A percentile compares a stretch with the other conserved stretches of the same genome.
Conservation (phyloP, 2,113 vertebrate species). For the Oryzias celebensis region DNA sequence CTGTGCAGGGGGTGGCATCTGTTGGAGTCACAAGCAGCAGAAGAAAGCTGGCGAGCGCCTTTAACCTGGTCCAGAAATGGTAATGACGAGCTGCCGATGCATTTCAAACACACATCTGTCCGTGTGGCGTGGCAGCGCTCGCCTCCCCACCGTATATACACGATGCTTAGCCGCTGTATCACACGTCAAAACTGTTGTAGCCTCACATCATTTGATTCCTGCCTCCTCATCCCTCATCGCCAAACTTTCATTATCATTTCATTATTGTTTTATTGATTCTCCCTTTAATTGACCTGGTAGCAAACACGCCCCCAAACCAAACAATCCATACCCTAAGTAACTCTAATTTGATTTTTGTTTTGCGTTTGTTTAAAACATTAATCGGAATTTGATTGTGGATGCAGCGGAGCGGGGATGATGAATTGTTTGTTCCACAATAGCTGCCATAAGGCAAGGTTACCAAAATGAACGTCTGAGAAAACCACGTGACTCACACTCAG, state of each 20-base stretch:
- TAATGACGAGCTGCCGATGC: conserved; percentile 62
- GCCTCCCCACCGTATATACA: conserved; percentile 23
- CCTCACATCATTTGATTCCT: conserved; percentile 13
- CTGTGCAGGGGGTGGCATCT: conserved; percentile 59
- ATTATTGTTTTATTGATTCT: conserved; percentile 70
- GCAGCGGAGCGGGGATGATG: conserved; percentile 64
- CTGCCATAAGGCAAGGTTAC: conserved; percentile 61
- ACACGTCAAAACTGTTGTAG: conserved; percentile 11
- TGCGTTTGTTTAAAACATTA: conserved; percentile 68
- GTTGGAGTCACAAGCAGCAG: conserved; percentile 67
- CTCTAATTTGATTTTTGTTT: conserved; percentile 64
- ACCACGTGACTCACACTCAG: not conserved
- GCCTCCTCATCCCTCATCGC: conserved; percentile 10
- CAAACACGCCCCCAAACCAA: conserved; percentile 69
- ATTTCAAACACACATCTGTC: conserved; percentile 69
- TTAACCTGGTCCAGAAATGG: conserved; percentile 69
- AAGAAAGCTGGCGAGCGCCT: conserved; percentile 49
- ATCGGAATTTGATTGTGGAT: conserved; percentile 68
- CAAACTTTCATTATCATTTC: conserved; percentile 60
- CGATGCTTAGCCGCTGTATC: conserved; percentile 15
- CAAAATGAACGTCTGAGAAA: conserved; percentile 33
- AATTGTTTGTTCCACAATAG: conserved; percentile 57
- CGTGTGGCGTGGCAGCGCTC: not conserved
- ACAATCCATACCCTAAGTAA: conserved; percentile 66
- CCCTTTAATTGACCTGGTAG: conserved; percentile 68